Evolutionary conservation across 2,113 vertebrate species (phyloP).

Genomic region (Corythaixoides concolor): DNA sequence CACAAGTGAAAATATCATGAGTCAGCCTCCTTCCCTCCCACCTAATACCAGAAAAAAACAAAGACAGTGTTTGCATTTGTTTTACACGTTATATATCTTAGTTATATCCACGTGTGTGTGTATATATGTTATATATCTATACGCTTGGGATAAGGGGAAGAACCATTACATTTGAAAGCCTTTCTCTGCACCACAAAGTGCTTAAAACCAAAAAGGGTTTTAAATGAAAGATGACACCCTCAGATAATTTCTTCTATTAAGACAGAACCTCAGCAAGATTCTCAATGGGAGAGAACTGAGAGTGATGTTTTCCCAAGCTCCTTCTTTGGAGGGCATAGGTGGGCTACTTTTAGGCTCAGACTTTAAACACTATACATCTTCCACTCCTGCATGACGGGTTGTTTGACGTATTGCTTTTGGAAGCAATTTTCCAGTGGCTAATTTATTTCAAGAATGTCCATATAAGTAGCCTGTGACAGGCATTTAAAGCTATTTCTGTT

Average conservation of each 20-base stretch:
- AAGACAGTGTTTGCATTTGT: background rate
- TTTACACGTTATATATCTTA: background rate
- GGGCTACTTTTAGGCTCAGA: background rate
- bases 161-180: background rate
- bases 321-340: background rate
- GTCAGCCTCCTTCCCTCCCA: background rate
- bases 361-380: background rate
- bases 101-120: too few species aligned
- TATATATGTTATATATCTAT: background rate
- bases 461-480: background rate
- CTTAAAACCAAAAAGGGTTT: background rate
- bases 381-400: background rate
- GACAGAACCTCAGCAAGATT: background rate
- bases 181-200: background rate
- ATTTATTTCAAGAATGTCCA: background rate
- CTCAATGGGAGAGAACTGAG: background rate
- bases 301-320: background rate
- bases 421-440: conserved; percentile 12
- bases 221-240: background rate
- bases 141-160: background rate
- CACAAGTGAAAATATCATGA: background rate
- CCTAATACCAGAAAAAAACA: background rate
- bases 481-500: background rate
- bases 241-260: background rate
- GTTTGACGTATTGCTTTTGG: background rate